Conservation (phyloP, 2,113 vertebrate species). For the Circaetus cinerascens region DNA sequence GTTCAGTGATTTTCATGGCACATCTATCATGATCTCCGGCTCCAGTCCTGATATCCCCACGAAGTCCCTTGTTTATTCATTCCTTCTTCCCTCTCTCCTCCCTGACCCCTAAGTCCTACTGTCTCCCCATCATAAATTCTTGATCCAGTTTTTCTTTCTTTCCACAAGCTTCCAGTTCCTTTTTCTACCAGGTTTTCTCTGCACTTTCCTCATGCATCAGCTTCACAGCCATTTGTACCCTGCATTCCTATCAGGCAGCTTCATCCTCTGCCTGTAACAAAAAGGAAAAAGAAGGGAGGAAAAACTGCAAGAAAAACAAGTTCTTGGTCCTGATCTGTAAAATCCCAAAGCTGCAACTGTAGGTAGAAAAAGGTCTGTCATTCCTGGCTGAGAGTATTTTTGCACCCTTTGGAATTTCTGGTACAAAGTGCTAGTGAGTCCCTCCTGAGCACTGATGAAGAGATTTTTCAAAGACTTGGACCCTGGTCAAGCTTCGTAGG, state of each 20-base stretch:
- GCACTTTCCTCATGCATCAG: not conserved
- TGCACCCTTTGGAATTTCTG: not conserved
- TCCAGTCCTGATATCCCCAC: not conserved
- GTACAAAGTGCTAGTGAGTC: not conserved
- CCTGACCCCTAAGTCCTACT: not conserved
- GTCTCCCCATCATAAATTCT: not conserved
- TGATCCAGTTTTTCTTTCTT: not conserved
- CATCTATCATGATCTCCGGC: not conserved
- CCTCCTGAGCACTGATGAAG: not conserved
- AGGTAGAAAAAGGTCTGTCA: not conserved
- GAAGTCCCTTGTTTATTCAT: not conserved
- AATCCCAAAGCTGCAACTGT: not conserved
- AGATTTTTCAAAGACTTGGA: not conserved
- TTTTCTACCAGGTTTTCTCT: not conserved
- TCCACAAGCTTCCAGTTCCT: not conserved
- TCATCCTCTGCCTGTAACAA: not conserved
- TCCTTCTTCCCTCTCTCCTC: not conserved
- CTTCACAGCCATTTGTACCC: not conserved
- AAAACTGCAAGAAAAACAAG: not conserved
- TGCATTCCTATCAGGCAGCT: not conserved
- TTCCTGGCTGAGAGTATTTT: not conserved
- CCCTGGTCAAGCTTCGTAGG: not conserved
- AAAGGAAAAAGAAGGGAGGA: accelerated
- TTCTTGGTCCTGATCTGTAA: not conserved
- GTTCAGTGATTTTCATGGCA: not conserved